Evolutionary conservation across 2,888 invertebrate species (phyloP).

Genomic region (Pharmacophagus antenor): DNA sequence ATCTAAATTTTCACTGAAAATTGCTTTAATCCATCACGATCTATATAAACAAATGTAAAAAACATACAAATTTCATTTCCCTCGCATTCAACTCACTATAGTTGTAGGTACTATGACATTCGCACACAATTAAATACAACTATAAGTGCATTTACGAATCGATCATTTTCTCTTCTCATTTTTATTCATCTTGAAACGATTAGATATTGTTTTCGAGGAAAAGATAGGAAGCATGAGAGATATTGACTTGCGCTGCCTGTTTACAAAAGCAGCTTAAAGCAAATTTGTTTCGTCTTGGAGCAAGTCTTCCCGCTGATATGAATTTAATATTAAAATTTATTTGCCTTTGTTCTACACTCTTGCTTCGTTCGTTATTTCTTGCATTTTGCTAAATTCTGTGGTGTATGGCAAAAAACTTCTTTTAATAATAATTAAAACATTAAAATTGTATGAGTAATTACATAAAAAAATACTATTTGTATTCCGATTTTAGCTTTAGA

Average conservation of each 20-base stretch:
- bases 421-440: too few relatives aligned
- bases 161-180: background rate
- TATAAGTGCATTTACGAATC: background rate
- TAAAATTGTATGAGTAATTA: too few relatives aligned
- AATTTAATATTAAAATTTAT: background rate
- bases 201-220: background rate
- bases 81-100: too few relatives aligned
- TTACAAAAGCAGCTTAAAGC: background rate
- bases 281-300: background rate
- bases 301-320: background rate
- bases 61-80: too few relatives aligned
- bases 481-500: too few relatives aligned
- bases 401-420: too few relatives aligned
- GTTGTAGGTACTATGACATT: too few relatives aligned
- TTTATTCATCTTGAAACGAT: background rate
- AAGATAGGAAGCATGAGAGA: background rate
- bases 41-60: too few relatives aligned
- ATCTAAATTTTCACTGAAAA: too few relatives aligned
- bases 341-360: background rate
- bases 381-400: background rate
- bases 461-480: too few relatives aligned
- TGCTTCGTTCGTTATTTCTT: background rate
- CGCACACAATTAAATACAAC: too few relatives aligned
- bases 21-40: too few relatives aligned
- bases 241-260: background rate